Evolutionary conservation across 1,140 invertebrate genomes (phyloP).

Genomic region (Contarinia nasturtii): DNA sequence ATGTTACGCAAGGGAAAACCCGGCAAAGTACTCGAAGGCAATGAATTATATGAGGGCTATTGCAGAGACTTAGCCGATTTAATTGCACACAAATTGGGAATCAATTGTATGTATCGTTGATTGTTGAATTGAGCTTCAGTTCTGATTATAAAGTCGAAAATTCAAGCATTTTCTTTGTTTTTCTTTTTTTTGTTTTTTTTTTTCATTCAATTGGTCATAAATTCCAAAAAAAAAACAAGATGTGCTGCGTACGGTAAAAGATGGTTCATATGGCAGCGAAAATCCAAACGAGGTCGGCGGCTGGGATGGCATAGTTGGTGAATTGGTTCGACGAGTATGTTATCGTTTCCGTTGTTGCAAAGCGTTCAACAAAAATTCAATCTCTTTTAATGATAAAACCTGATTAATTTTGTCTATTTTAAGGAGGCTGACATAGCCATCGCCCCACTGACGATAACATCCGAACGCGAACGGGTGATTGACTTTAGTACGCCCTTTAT

Average conservation of each 20-base stretch:
- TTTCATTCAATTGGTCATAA: no score
- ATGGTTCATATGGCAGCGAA: conserved; percentile 66
- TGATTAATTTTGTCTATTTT: conserved; percentile 11
- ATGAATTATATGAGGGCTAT: conserved; percentile 80
- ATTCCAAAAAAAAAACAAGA: conserved; percentile 31
- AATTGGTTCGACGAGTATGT: conserved; percentile 78
- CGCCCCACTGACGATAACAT: conserved; percentile 89
- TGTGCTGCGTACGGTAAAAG: conserved; percentile 61
- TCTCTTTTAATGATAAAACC: no score
- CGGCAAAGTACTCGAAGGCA: conserved; percentile 50
- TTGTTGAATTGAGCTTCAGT: no score
- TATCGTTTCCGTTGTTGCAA: no score
- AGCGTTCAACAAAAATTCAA: no score
- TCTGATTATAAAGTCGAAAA: background rate
- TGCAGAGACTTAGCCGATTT: conserved; percentile 82
- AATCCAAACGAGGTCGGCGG: conserved; percentile 54
- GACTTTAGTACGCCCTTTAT: conserved; percentile 98
- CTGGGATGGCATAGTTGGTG: conserved; percentile 92
- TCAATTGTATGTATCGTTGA: conserved; percentile 53
- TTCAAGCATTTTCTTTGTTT: no score
- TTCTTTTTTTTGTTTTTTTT: no score
- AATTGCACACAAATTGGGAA: conserved; percentile 58
- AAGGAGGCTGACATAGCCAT: conserved; percentile 95
- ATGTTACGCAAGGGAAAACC: conserved; percentile 46
- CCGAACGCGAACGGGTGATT: conserved; percentile 82